phyloP scores from a whole-genome alignment of 2,797 vertebrate genomes.

The Crotalus adamanteus region DNA sequence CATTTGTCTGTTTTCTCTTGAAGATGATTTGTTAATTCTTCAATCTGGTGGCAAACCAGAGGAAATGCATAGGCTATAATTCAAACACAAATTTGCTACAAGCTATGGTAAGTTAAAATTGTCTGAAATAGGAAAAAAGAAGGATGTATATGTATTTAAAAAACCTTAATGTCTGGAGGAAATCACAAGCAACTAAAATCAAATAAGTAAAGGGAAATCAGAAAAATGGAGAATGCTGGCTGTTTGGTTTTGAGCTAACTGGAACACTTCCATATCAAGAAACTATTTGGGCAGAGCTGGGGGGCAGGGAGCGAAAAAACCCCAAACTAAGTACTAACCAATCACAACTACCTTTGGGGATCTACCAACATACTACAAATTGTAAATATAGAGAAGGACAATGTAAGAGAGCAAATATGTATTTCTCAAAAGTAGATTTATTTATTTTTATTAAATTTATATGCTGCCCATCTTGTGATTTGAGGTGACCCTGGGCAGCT shows the following conservation, averaged over 20 bases:
- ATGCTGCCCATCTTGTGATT: too few species aligned
- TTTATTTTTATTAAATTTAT: too few species aligned
- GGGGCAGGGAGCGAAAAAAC: constrained; percentile 34
- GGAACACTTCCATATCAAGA: constrained; percentile 48
- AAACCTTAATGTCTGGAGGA: constrained; percentile 41
- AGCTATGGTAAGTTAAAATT: constrained; percentile 20
- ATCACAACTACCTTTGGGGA: neutral
- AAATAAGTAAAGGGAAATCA: constrained; percentile 50
- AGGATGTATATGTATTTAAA: neutral
- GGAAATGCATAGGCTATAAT: neutral
- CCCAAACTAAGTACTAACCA: too few species aligned
- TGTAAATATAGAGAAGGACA: neutral
- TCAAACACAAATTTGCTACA: constrained; percentile 25
- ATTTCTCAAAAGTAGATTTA: too few species aligned
- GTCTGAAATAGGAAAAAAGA: neutral
- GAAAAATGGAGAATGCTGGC: constrained; percentile 47
- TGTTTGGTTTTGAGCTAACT: constrained; percentile 45
- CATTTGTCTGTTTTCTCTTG: constrained; percentile 97
- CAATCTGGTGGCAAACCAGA: constrained; percentile 77
- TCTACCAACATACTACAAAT: neutral
- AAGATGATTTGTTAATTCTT: constrained; percentile 86
- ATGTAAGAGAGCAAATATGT: too few species aligned
- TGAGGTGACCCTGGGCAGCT: too few species aligned
- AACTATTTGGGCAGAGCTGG: constrained; percentile 36
- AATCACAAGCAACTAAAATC: constrained; percentile 34